Evolutionary conservation across 2,888 invertebrate genomes (phyloP), one percentile per base, ranked within the genome.

Genomic region (Torymus auratus): DNA sequence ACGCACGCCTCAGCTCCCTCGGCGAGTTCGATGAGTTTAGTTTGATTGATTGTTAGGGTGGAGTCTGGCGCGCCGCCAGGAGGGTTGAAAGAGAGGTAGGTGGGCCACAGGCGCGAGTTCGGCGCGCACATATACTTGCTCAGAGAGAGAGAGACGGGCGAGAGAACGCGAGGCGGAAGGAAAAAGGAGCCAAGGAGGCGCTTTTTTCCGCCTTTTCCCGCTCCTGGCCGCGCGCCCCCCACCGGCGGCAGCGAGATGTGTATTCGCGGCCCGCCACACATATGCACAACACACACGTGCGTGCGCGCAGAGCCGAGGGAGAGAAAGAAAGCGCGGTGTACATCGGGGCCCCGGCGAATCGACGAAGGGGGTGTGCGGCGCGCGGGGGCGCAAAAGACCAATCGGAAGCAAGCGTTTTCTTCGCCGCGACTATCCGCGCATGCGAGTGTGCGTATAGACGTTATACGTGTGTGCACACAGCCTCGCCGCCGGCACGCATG

Each of bases 351-450:
- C 81, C 83, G 83, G 83, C 80, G 84, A 80, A 83, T 82, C 80
- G 82, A 82, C 82, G 85, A 79, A 83, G 84, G 86, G 84, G 85
- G 85, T 85, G 84, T 84, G 84, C 83, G 83, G 81, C 84, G 84
- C 79, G 85, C 84, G 64, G 52, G 62, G 14, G 83, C 78, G 83
- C 41, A 79, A 83, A 82, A 88, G 87, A 89, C 90, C 90, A 90
- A 90, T 90, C 90, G 90, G 89, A 89, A 90, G 89, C 89, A 85
- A 86, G 89, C 87, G 88, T 17, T 71, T 89, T 89, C 89, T 89
- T 90, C 68, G 67, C 86, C 87, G 84, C 83, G 84, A 83, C 83
- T 85, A 86, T 87, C 87, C 87, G 84, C 87, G 87, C 87, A 86
- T 85, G 60, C 60, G 61, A 52, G 20, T 62, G 5, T 85, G 60